Evolutionary conservation across 2,888 invertebrate species (phyloP).

Genomic region (Cancer borealis): DNA sequence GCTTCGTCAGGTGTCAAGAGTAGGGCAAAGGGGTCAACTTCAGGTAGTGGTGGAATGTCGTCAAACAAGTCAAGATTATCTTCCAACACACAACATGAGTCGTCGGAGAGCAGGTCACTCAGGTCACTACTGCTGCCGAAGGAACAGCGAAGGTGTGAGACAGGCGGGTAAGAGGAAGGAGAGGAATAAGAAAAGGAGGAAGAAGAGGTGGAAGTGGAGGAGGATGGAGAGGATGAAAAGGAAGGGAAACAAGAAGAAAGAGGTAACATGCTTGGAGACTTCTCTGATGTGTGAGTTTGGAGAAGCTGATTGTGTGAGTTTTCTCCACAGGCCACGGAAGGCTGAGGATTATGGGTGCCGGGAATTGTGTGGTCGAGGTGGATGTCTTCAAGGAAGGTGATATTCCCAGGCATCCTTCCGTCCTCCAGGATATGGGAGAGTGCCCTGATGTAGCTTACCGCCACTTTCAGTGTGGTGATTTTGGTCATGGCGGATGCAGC

Average conservation of each 20-base stretch:
- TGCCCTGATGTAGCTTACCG: conserved; percentile 87
- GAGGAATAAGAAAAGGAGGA: background rate
- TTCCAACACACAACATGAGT: conserved; percentile 66
- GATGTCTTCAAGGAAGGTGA: conserved; percentile 44
- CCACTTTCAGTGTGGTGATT: conserved; percentile 91
- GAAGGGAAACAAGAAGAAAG: conserved; percentile 33
- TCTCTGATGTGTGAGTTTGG: background rate
- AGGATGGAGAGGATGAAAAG: background rate
- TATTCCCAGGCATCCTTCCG: conserved; percentile 52
- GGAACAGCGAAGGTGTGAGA: background rate
- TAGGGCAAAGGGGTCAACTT: conserved; percentile 65
- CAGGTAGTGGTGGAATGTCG: conserved; percentile 66
- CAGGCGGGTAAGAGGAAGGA: background rate
- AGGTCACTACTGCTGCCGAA: conserved; percentile 56
- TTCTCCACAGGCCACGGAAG: background rate
- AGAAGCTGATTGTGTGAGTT: background rate
- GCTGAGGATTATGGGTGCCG: background rate
- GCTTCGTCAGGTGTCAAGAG: conserved; percentile 57
- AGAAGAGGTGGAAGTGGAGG: background rate
- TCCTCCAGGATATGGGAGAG: conserved; percentile 73
- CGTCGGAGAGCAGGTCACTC: conserved; percentile 65
- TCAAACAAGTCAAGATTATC: conserved; percentile 70
- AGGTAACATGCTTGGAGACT: background rate
- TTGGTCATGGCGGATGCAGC: conserved; percentile 83
- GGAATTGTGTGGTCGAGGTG: conserved; percentile 33